Conservation (phyloP, 2,113 vertebrate species). For the Rhinopomastus cyanomelas region DNA sequence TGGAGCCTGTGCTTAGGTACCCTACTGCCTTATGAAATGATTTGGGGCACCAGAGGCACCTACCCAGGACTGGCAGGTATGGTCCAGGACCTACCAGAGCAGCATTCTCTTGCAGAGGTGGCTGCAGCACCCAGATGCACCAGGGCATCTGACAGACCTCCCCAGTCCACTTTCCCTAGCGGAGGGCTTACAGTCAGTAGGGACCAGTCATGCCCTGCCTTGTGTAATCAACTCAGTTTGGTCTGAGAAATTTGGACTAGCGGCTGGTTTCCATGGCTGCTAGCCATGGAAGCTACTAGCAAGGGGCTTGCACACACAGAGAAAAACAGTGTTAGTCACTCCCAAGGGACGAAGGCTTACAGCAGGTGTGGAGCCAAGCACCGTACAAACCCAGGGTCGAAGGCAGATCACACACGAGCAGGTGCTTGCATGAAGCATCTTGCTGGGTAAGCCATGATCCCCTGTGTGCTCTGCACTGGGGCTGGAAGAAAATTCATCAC, state of each 20-base stretch:
- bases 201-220: neutral
- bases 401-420: neutral
- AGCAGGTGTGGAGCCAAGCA: neutral
- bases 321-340: neutral
- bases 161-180: rapidly evolving
- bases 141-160: neutral
- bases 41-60: neutral
- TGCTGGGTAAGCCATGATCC: neutral
- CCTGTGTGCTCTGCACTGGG: neutral
- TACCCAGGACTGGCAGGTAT: neutral
- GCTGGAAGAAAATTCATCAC: neutral
- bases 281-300: too few relatives aligned
- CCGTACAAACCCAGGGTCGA: neutral
- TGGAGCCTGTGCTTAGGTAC: neutral
- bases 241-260: neutral
- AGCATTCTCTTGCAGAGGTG: neutral
- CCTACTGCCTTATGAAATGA: neutral
- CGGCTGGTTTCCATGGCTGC: neutral
- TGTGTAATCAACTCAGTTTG: neutral
- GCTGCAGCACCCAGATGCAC: rapidly evolving
- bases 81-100: neutral
- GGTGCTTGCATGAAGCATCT: neutral
- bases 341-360: rapidly evolving
- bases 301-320: neutral
- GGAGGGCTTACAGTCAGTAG: rapidly evolving